Base-by-base conservation (phyloP, 2,797 vertebrate genomes). In the Rhinophrynus dorsalis region DNA sequence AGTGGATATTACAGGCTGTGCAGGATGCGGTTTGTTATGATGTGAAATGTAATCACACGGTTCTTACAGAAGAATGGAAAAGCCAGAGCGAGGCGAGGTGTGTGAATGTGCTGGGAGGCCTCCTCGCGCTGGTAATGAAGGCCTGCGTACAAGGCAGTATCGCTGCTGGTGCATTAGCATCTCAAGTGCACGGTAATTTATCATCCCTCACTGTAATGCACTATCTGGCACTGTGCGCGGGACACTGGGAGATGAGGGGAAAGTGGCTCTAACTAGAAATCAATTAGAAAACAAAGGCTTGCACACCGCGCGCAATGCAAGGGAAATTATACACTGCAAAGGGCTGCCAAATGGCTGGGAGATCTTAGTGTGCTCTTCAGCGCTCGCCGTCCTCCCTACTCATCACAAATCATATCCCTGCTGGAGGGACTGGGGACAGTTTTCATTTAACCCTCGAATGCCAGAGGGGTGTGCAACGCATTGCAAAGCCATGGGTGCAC, bases 271-370 rank as follows among this genome's bases (percentile, higher is more conserved):
- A 87, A 86, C 88, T 79, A 83, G 89, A 89, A 93, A 92, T 92
- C 91, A 93, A 92, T 92, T 90, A 91, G 85, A 88, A 89, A 90
- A 93, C 90, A 92, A 92, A 92, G 89, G 90, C 90, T 80, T 75
- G 82, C 76, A 84, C 83, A 85, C 81, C 66, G 83, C 61, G 85
- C 45, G 57, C 82, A 86, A 83, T 89, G 91, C 90, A 84, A 85
- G 85, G 86, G 85, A 90, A 90, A 91, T 89, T 83, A 86, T 77
- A 81, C 77, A 77, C 79, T 79, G 88, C 87, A 85, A 89, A n/a
- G n/a, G 88, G 70, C 82, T 82, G 88, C 86, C 90, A 90, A 86
- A 80, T 85, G 90, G 90, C 84, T 76, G 80, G 76, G 78, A 82
- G 84, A 81, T 83, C 83, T 79, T 84, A 83, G 82, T 80, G 83